A percentile compares a stretch with the other conserved stretches of the same genome.
Conservation (phyloP, 2,888 invertebrate genomes). For the Geotrupes spiniger region DNA sequence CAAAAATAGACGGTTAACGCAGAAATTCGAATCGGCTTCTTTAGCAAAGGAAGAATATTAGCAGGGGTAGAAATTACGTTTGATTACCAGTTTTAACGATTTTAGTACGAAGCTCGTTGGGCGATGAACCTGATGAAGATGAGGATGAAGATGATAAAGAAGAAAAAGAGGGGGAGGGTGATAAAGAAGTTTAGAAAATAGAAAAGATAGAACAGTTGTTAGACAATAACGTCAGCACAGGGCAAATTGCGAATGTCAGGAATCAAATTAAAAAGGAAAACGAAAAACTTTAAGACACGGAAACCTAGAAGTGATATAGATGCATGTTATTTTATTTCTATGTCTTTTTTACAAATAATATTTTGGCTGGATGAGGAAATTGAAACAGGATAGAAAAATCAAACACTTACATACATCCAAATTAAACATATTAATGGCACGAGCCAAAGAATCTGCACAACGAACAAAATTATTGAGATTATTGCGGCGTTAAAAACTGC, state of each 20-base stretch:
- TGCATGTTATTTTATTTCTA: conserved; percentile 38
- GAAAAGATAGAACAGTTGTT: conserved; percentile 29
- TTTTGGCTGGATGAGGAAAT: conserved; percentile 84
- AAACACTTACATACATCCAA: conserved; percentile 86
- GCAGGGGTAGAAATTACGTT: conserved; percentile 96
- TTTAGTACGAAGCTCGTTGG: conserved; percentile 97
- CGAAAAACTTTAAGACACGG: conserved; percentile 42
- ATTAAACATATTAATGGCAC: conserved; percentile 86
- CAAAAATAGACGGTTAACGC: conserved; percentile 97
- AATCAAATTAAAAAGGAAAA: conserved; percentile 27
- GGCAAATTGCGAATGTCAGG: conserved; percentile 33
- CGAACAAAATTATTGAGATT: conserved; percentile 74
- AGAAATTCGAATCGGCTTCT: conserved; percentile 94
- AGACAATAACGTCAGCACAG: conserved; percentile 39
- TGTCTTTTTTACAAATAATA: conserved; percentile 23
- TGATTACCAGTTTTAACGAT: conserved; percentile 96
- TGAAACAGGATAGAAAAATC: conserved; percentile 82
- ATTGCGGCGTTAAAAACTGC: conserved; percentile 74
- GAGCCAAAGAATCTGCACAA: conserved; percentile 79
- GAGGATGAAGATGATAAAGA: conserved; percentile 55
- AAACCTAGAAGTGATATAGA: conserved; percentile 52
- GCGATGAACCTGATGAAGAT: conserved; percentile 75
- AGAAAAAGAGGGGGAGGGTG: conserved; percentile 47
- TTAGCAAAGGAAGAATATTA: conserved; percentile 78
- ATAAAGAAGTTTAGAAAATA: conserved; percentile 33